Percentiles rank a stretch among this genome's conserved stretches.
These are phyloP conservation scores for Diadegma fenestrale DNA, from an alignment of 2,888 invertebrate genomes.

Conservation along the genomic window DNA sequence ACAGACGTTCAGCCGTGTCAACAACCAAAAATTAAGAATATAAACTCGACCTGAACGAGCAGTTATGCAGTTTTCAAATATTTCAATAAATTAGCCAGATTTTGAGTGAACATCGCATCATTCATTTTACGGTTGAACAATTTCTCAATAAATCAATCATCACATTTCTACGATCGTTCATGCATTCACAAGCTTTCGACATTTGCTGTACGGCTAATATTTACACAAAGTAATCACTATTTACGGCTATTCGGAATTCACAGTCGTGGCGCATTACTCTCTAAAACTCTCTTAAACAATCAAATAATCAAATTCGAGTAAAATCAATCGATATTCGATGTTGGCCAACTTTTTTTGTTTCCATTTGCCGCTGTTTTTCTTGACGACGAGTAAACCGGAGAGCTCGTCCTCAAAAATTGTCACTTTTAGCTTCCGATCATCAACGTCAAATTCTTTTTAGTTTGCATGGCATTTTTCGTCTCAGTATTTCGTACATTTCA, in stretches of 20 bases:
- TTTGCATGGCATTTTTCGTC: conserved; percentile 67
- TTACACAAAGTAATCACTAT: not conserved
- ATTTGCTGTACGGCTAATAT: not conserved
- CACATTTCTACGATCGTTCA: too few species aligned
- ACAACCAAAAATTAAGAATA: not conserved
- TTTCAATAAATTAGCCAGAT: not conserved
- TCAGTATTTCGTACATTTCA: conserved; percentile 49
- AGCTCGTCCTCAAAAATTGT: conserved; percentile 12
- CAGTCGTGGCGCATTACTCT: not conserved
- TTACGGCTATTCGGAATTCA: conserved; percentile 1
- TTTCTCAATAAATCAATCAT: not conserved
- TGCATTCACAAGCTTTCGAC: not conserved
- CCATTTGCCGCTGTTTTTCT: not conserved
- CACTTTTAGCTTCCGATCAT: conserved; percentile 82
- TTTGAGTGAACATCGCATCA: not conserved
- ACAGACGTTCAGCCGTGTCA: not conserved
- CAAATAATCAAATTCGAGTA: too few species aligned
- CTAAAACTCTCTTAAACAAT: too few species aligned
- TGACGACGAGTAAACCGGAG: not conserved
- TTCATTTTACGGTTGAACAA: not conserved
- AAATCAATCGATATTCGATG: not conserved
- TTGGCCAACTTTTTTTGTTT: not conserved
- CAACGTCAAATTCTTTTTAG: conserved; percentile 63
- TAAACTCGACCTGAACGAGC: not conserved
- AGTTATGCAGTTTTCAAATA: not conserved